Evolutionary conservation across 2,113 vertebrate genomes (phyloP), one percentile per base, ranked within the genome.

Genomic region (Ia io): DNA sequence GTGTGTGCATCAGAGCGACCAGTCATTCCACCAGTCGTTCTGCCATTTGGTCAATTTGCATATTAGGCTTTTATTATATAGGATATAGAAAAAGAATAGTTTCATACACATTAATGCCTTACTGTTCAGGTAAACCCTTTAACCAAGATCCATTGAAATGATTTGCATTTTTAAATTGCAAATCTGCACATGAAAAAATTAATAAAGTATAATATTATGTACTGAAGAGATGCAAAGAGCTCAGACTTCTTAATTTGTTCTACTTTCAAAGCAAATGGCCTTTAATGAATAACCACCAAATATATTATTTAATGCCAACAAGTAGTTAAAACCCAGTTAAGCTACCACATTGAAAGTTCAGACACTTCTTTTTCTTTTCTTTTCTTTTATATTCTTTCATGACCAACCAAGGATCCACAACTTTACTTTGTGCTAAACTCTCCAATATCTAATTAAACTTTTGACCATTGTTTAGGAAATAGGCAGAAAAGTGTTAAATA

Each of bases 171-270:
- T 80, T 86, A 8, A 51, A 69, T 16, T 85, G 0, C 1, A 92
- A 86, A 87, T 0, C 18, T 40, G 1, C 42, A 47, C 28, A 53
- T 18, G 20, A 93, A 87, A 87, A 95, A 86, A 65, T 44, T 67
- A 76, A 3, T 37, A 32, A 65, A 63, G 18, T 61, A 63, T 51
- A 80, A 35, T 84, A 93, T 67, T 79, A 65, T 56, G 0, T 11
- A 59, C 9, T 69, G 22, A 93, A 42, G 78, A 94, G 10, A 59
- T 67, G 5, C 7, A 78, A 92, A 49, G 18, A 77, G 12, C 35
- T 93, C 42, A 84, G 83, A 85, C 80, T 90, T 92, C 82, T 40
- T 63, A 44, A 5, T 77, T 88, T 63, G 35, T 69, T 89, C 93
- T 67, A 37, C 14, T 13, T 95, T 86, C 79, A 77, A 73, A 61